A percentile compares a stretch with the other conserved stretches of the same genome.
Evolutionary conservation across 2,888 invertebrate species (phyloP).

Genomic region (Tinea pellionella): DNA sequence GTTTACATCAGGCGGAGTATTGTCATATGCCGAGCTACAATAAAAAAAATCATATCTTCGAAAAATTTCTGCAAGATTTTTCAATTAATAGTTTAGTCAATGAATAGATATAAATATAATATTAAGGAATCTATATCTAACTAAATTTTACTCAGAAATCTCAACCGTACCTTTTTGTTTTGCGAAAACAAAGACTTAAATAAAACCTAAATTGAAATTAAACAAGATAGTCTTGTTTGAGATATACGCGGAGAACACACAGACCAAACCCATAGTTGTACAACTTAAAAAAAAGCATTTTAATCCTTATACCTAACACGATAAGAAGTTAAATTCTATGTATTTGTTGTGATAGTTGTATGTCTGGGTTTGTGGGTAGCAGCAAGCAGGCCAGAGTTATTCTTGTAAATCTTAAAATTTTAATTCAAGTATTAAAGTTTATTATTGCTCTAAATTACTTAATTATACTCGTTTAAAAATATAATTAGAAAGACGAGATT

Average conservation of each 20-base stretch:
- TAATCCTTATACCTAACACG: not conserved
- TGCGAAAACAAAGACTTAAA: not conserved
- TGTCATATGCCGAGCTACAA: too few species aligned
- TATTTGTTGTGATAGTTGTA: not conserved
- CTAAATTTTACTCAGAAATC: too few species aligned
- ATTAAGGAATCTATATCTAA: too few species aligned
- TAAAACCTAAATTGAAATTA: constrained; percentile 11
- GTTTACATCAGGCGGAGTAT: too few species aligned
- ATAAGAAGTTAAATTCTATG: not conserved
- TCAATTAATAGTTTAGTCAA: too few species aligned
- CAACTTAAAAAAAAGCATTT: not conserved
- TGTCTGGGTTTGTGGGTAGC: not conserved
- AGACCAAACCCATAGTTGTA: not conserved
- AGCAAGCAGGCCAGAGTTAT: not conserved
- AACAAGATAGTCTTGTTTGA: constrained; percentile 6
- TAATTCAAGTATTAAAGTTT: not conserved
- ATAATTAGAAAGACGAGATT: too few species aligned
- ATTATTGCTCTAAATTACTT: too few species aligned
- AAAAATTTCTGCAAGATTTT: too few species aligned
- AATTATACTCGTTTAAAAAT: too few species aligned
- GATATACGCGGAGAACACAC: not conserved
- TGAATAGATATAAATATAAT: too few species aligned
- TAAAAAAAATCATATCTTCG: too few species aligned
- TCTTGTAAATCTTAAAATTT: not conserved
- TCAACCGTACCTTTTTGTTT: not conserved